These are phyloP conservation scores for Chloroclystis v-ata DNA, from an alignment of 2,888 invertebrate species.

Conservation along the genomic window DNA sequence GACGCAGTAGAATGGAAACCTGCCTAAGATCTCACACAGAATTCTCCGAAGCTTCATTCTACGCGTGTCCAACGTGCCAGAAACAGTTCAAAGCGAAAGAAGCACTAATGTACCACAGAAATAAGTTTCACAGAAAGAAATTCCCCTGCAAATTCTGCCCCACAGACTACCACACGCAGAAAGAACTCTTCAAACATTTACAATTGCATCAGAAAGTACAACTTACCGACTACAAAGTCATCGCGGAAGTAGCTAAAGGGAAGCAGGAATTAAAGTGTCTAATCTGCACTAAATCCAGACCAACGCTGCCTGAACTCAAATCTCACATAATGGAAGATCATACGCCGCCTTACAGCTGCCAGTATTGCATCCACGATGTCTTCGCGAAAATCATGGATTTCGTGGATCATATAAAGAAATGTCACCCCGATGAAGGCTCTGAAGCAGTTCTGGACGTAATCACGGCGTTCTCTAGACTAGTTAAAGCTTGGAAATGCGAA, in stretches of 20 bases:
- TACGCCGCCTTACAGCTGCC: slow-evolving; percentile 59
- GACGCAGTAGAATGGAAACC: slow-evolving; percentile 63
- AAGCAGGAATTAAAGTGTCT: slow-evolving; percentile 64
- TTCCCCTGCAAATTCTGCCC: slow-evolving; percentile 72
- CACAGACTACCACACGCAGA: slow-evolving; percentile 63
- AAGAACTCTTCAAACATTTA: slow-evolving; percentile 65
- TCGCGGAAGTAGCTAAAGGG: slow-evolving; percentile 62
- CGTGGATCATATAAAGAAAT: slow-evolving; percentile 59
- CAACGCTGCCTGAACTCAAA: slow-evolving; percentile 58
- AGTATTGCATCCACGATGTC: slow-evolving; percentile 51
- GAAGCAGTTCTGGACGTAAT: slow-evolving; percentile 62
- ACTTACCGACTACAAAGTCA: slow-evolving; percentile 67
- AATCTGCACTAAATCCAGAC: slow-evolving; percentile 56
- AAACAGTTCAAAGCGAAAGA: slow-evolving; percentile 59
- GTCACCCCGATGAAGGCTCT: slow-evolving; percentile 60
- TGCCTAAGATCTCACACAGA: slow-evolving; percentile 60
- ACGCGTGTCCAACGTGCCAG: slow-evolving; percentile 53
- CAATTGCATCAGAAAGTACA: slow-evolving; percentile 68
- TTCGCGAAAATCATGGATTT: slow-evolving; percentile 64
- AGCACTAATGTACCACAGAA: slow-evolving; percentile 53
- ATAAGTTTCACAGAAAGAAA: slow-evolving; percentile 56
- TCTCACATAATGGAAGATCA: slow-evolving; percentile 67
- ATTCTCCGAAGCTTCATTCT: slow-evolving; percentile 38
- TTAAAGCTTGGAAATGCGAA: slow-evolving; percentile 73
- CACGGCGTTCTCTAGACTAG: slow-evolving; percentile 63